Evolutionary conservation across 2,888 invertebrate genomes (phyloP), one percentile per base, ranked within the genome.

Genomic region (Nephrocerus scutellatus): DNA sequence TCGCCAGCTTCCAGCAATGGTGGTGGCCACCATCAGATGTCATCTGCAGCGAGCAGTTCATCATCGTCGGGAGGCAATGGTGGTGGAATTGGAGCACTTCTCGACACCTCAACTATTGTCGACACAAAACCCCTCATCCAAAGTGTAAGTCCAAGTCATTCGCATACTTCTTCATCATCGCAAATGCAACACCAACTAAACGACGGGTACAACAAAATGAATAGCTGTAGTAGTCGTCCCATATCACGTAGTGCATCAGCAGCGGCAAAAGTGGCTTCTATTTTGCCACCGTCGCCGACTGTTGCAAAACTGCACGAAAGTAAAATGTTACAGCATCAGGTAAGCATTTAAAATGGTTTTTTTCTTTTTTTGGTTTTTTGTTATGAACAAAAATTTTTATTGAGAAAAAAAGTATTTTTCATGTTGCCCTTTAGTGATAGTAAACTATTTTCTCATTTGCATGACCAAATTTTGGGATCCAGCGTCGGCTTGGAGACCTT

Each of bases 301-400:
- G 51, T 63, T 35, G 55, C 57, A 20, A 62, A 53, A 43, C 50
- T 66, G 49, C 60, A 63, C 44, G 61, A 77, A 66, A 76, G 77
- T 61, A 74, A 77, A 69, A 75, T 84, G 71, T 80, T 88, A 67
- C 87, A 85, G 70, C 83, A 84, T 73, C 80, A 86, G 86, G 88
- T 89, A 84, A 86, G 85, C 80, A 75, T 65, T 36, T 44, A 50
- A 50, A 46, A 42, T n/a, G n/a, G n/a, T n/a, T n/a, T n/a, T n/a
- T n/a, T n/a, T n/a, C n/a, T n/a, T n/a, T n/a, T n/a, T n/a, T n/a
- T n/a, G n/a, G n/a, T n/a, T n/a, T n/a, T n/a, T n/a, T n/a, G n/a
- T n/a, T n/a, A n/a, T n/a, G n/a, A n/a, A n/a, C n/a, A n/a, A n/a
- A n/a, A n/a, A n/a, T n/a, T n/a, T n/a, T n/a, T n/a, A n/a, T n/a